phyloP scores from a whole-genome alignment of 1,140 invertebrate species.

The Dinothrombium tinctorium region DNA sequence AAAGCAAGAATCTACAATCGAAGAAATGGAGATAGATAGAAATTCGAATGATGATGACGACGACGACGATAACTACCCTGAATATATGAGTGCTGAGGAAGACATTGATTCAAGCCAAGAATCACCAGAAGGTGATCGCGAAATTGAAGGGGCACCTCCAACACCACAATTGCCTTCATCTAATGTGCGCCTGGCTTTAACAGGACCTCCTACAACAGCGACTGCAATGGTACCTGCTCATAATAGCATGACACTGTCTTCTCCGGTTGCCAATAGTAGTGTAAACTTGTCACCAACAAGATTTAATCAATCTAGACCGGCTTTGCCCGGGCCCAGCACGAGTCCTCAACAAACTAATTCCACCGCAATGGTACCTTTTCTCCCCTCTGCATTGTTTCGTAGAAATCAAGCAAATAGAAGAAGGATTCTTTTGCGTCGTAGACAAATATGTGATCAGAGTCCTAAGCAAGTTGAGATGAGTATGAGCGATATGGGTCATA shows the following conservation, averaged over 20 bases:
- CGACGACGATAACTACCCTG: too few relatives aligned
- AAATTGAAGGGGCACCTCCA: background rate
- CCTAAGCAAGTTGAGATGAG: background rate
- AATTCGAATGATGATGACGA: too few relatives aligned
- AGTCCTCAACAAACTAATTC: too few relatives aligned
- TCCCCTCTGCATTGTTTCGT: too few relatives aligned
- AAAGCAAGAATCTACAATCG: background rate
- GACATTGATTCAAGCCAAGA: background rate
- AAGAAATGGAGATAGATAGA: background rate
- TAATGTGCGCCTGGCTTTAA: slow-evolving; percentile 1
- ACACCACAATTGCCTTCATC: background rate
- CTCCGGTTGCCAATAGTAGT: background rate
- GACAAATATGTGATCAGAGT: too few relatives aligned
- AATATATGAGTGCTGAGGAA: slow-evolving; percentile 9
- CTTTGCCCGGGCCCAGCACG: too few relatives aligned
- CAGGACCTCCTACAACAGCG: background rate
- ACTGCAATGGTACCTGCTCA: background rate
- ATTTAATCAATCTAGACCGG: too few relatives aligned
- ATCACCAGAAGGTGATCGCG: background rate
- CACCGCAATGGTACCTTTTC: too few relatives aligned
- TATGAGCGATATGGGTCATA: background rate
- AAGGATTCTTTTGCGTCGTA: too few relatives aligned
- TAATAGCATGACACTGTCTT: background rate
- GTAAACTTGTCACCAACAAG: too few relatives aligned
- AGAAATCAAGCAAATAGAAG: too few relatives aligned